Evolutionary conservation across 2,113 vertebrate genomes (phyloP).

Genomic region (Osmerus eperlanus): DNA sequence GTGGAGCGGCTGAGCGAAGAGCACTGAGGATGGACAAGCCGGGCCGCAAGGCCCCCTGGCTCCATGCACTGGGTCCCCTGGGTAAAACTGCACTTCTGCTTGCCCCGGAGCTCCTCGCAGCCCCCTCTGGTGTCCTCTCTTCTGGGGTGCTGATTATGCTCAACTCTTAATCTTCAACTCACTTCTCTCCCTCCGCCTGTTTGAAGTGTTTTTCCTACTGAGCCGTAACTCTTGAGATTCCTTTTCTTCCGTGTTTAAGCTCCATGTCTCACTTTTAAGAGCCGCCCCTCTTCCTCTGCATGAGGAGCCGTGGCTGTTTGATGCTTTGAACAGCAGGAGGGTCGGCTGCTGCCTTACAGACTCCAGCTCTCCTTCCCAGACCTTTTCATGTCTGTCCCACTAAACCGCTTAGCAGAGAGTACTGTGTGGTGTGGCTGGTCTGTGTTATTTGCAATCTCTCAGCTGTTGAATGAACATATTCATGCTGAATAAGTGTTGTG

Average conservation of each 20-base stretch:
- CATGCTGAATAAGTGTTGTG: not conserved
- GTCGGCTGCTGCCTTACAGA: not conserved
- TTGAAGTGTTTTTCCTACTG: too few species aligned
- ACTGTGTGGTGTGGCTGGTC: not conserved
- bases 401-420: not conserved
- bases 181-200: not conserved
- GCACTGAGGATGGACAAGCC: slow-evolving; percentile 64
- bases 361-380: too few species aligned
- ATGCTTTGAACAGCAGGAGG: not conserved
- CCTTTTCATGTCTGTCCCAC: too few species aligned
- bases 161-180: not conserved
- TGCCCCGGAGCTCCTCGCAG: not conserved
- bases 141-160: not conserved
- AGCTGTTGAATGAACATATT: too few species aligned
- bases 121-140: not conserved
- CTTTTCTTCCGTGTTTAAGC: not conserved
- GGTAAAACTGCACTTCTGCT: slow-evolving; percentile 14
- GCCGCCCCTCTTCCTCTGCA: too few species aligned
- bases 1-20: slow-evolving; percentile 80
- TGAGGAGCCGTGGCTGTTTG: too few species aligned
- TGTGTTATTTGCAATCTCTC: not conserved
- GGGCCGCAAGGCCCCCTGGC: slow-evolving; percentile 28
- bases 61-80: slow-evolving; percentile 11
- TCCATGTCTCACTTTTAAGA: not conserved
- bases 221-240: not conserved